Conservation (phyloP, 2,113 vertebrate species). For the Plecotus auritus region DNA sequence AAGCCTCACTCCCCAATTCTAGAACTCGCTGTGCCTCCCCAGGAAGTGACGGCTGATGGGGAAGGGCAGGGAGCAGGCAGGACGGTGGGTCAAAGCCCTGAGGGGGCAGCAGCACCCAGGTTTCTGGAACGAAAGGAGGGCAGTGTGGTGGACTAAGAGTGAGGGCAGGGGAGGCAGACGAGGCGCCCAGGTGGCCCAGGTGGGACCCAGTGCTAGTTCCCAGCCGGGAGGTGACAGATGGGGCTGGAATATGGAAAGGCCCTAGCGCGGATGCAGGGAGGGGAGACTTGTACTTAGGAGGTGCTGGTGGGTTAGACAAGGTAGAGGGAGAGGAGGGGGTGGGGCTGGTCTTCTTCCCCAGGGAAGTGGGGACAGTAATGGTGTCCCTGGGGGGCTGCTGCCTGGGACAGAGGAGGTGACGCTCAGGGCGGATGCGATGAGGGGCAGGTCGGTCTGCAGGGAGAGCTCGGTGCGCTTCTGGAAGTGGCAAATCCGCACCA, state of each 20-base stretch:
- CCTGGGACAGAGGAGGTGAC: neutral
- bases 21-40: neutral
- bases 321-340: neutral
- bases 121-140: neutral
- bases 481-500: neutral
- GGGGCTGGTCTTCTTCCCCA: neutral
- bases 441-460: neutral
- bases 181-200: neutral
- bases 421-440: accelerated
- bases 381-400: neutral
- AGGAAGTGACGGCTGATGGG: neutral
- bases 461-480: neutral
- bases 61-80: neutral
- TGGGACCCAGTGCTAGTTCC: neutral
- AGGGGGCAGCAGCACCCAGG: neutral
- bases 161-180: neutral
- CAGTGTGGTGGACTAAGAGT: neutral
- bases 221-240: neutral
- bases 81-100: neutral
- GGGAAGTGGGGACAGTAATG: accelerated
- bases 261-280: neutral
- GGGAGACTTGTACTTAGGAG: neutral
- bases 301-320: neutral
- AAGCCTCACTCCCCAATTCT: neutral
- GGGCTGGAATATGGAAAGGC: neutral